Percentiles rank a stretch among this genome's conserved stretches.
Evolutionary conservation across 2,888 invertebrate genomes (phyloP).

Genomic region (Sepioteuthis lessoniana): DNA sequence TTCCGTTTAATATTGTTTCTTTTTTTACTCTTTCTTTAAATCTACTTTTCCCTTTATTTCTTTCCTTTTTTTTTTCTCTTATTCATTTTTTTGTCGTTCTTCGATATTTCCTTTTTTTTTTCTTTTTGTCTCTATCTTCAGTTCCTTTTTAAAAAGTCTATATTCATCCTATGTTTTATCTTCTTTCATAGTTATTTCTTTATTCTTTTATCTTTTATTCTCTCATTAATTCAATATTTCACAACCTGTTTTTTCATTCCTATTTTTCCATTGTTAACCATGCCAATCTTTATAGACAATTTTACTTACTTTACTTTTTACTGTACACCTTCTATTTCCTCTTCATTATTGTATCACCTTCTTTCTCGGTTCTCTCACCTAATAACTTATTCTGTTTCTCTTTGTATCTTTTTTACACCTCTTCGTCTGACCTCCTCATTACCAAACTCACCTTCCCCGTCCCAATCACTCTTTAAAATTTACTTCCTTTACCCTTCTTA

Average conservation of each 20-base stretch:
- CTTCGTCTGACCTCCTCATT: background rate
- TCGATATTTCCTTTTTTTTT: no score
- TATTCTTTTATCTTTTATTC: background rate
- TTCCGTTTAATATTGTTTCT: no score
- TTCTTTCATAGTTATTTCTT: background rate
- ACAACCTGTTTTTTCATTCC: background rate
- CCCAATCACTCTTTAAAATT: background rate
- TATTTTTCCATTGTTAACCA: background rate
- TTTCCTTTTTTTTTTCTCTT: no score
- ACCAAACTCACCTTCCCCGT: background rate
- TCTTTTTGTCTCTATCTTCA: no score
- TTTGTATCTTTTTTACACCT: background rate
- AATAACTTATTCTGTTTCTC: background rate
- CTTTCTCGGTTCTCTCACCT: background rate
- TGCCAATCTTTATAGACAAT: background rate
- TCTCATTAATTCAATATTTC: background rate
- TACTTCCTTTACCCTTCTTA: background rate
- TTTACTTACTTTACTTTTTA: background rate
- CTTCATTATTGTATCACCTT: no score
- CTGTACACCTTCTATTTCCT: background rate
- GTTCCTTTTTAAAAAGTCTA: no score
- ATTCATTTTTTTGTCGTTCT: no score
- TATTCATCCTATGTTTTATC: no score
- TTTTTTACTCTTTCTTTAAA: no score
- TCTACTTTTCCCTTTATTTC: no score